Percentiles rank a stretch among this genome's conserved stretches.
Conservation (phyloP, 2,888 invertebrate genomes). For the Ctenicera cuprea region DNA sequence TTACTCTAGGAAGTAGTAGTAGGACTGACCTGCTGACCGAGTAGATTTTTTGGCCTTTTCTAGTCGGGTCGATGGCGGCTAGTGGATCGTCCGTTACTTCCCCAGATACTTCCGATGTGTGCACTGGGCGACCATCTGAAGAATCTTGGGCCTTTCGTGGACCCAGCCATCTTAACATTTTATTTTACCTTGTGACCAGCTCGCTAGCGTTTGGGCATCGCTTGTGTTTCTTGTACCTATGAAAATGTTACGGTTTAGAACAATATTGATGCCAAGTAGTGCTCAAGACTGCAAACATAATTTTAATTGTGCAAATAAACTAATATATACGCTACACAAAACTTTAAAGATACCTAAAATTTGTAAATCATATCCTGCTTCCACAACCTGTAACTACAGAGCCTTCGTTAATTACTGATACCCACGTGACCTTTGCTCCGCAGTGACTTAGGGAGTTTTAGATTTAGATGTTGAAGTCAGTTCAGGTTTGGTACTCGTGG, state of each 20-base stretch:
- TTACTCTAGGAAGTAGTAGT: slow-evolving; percentile 73
- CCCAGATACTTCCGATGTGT: slow-evolving; percentile 54
- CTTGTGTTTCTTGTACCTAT: slow-evolving; percentile 33
- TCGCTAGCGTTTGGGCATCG: slow-evolving; percentile 50
- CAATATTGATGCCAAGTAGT: too few relatives aligned
- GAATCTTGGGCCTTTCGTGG: slow-evolving; percentile 61
- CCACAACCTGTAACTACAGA: too few relatives aligned
- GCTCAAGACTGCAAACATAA: too few relatives aligned
- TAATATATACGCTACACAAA: too few relatives aligned
- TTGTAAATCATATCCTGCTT: too few relatives aligned
- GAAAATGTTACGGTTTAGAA: slow-evolving; percentile 10
- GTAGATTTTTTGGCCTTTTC: slow-evolving; percentile 75
- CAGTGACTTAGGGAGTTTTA: too few relatives aligned
- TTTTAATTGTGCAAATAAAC: too few relatives aligned
- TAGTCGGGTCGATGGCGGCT: slow-evolving; percentile 69
- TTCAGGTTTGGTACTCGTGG: too few relatives aligned
- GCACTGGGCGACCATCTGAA: slow-evolving; percentile 48
- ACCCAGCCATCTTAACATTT: slow-evolving; percentile 69
- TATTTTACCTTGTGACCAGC: slow-evolving; percentile 34
- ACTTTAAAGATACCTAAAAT: too few relatives aligned
- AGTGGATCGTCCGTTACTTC: slow-evolving; percentile 74
- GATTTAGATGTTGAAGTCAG: too few relatives aligned
- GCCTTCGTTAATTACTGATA: too few relatives aligned
- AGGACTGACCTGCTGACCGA: slow-evolving; percentile 77
- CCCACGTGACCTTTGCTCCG: too few relatives aligned